A percentile compares a stretch with the other conserved stretches of the same genome.
These are phyloP conservation scores for Drosophila lacertosa DNA, from an alignment of 1,140 invertebrate species.

Conservation along the genomic window DNA sequence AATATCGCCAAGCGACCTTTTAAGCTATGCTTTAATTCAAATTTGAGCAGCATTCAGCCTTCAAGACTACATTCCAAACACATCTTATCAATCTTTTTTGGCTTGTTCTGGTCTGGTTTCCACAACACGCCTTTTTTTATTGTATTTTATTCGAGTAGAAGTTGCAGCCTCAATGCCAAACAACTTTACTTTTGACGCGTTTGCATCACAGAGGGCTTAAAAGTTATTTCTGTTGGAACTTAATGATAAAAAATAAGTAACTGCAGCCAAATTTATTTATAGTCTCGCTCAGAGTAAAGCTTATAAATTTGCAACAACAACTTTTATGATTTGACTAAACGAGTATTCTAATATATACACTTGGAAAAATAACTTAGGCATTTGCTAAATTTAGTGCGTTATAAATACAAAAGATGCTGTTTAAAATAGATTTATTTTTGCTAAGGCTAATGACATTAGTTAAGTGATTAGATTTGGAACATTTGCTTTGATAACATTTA, in stretches of 20 bases:
- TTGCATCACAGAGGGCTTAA: constrained; percentile 12
- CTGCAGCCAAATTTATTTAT: constrained; percentile 1
- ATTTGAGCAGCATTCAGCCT: constrained; percentile 10
- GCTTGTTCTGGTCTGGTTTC: constrained; percentile 26
- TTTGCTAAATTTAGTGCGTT: neutral
- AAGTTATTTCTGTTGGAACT: constrained; percentile 5
- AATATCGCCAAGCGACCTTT: constrained; percentile 33
- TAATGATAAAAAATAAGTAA: constrained; percentile 15
- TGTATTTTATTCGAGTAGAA: neutral
- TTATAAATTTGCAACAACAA: constrained; percentile 7
- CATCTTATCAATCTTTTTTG: constrained; percentile 16
- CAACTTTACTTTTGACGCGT: constrained; percentile 33
- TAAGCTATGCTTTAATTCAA: constrained; percentile 12
- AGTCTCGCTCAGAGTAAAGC: neutral
- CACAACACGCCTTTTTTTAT: neutral
- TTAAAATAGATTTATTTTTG: constrained; percentile 17
- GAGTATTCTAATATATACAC: constrained; percentile 10
- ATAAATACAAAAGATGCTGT: neutral
- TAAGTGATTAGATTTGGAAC: neutral
- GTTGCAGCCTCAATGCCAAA: constrained; percentile 36
- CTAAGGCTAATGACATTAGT: no score
- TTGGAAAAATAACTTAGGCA: neutral
- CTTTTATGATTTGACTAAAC: constrained; percentile 5
- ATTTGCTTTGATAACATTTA: neutral
- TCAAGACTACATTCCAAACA: constrained; percentile 2